Evolutionary conservation across 2,888 invertebrate genomes (phyloP), one percentile per base, ranked within the genome.

Genomic region (Xestia ashworthii): DNA sequence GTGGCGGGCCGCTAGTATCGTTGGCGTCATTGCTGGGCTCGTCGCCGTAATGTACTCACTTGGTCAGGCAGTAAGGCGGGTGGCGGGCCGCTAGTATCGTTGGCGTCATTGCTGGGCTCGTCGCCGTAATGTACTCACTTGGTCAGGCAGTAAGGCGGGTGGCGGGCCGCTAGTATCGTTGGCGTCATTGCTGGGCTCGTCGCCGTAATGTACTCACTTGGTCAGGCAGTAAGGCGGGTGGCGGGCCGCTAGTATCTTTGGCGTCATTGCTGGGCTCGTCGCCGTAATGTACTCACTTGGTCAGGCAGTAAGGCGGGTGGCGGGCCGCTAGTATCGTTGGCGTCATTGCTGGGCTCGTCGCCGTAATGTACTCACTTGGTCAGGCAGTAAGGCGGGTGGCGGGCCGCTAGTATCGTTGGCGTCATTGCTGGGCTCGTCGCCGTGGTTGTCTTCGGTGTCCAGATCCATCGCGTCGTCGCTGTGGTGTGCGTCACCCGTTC

Each of bases 401-500:
- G 83, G 79, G 0, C 32, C 74, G 12, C 83, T 83, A 3, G 74
- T 71, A 46, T 82, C 81, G n/a, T 71, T 76, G 11, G 69, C 69
- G 9, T 87, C 87, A 2, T 76, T 72, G 32, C 90, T 89, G 8
- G 89, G 82, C 5, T 94, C 92, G n/a, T 94, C 94, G 55, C 91
- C 87, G 84, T 90, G 89, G 6, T 83, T 86, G 55, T 96, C 95
- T 81, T 94, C 97, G 93, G 98, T 97, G 92, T 98, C 98, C 64
- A 98, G 97, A 85, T 98, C 98, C 98, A 98, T 98, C 74, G 98
- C 98, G 90, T 98, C 98, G 74, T 98, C 98, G 70, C 97, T 89
- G 68, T 87, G 90, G 0, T 78, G 83, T 19, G 89, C 83, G n/a
- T 91, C 90, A 25, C 44, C 85, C 65, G 78, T 16, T 48, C 90